Evolutionary conservation across 2,888 invertebrate genomes (phyloP).

Genomic region (Brenthis daphne): DNA sequence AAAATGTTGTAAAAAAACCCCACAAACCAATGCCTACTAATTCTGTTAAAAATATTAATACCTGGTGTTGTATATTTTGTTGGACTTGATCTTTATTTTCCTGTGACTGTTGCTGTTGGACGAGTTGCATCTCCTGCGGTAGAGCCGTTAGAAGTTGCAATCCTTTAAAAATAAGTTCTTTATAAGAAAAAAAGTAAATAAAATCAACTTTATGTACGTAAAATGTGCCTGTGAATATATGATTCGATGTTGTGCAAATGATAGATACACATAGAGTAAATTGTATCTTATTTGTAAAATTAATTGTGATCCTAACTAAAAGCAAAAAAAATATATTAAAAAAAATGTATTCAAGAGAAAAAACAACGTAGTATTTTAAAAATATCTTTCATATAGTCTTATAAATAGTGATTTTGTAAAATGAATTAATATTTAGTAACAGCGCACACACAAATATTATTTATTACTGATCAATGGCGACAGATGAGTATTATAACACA

Average conservation of each 20-base stretch:
- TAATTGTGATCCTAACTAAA: too few species aligned
- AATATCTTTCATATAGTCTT: too few species aligned
- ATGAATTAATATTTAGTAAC: not conserved
- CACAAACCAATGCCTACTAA: too few species aligned
- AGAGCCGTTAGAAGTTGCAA: conserved; percentile 86
- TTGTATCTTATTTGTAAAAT: too few species aligned
- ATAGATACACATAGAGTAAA: too few species aligned
- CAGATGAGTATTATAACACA: conserved; percentile 7
- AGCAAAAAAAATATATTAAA: too few species aligned
- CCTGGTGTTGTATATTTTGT: conserved; percentile 60
- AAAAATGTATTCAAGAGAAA: too few species aligned
- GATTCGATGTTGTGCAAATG: too few species aligned
- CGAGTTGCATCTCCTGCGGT: conserved; percentile 87
- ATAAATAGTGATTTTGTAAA: too few species aligned
- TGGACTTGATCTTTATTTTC: conserved; percentile 60
- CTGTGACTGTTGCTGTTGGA: conserved; percentile 60
- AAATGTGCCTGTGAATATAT: too few species aligned
- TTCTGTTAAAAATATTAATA: conserved; percentile 34
- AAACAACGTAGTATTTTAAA: too few species aligned
- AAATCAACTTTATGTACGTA: not conserved
- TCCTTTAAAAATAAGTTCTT: conserved; percentile 57
- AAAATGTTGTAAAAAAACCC: too few species aligned
- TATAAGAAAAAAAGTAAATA: conserved; percentile 1
- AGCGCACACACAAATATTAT: not conserved
- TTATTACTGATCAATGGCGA: conserved; percentile 2